Base-by-base conservation (phyloP, 2,113 vertebrate genomes). In the Vulpes lagopus region DNA sequence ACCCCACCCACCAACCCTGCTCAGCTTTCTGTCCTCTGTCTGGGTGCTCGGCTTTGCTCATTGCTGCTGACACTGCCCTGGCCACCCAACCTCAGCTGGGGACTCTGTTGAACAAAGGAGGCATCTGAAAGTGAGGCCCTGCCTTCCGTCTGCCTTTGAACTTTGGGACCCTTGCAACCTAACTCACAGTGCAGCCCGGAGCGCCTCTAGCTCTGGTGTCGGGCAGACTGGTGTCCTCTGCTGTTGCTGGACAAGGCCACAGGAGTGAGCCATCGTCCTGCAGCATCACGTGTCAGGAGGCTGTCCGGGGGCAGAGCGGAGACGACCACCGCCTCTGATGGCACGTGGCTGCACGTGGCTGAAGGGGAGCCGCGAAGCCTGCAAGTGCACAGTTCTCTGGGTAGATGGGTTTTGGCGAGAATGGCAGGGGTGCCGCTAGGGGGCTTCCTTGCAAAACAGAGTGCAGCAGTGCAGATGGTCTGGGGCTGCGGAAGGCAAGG, bases 281-380 rank as follows among this genome's bases (percentile, higher is more conserved):
- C 43, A 4, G 30, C 3, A 19, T 4, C 0, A 7, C 62, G 64
- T 10, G 25, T 51, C 25, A 7, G 35, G 16, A 57, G 0, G 11
- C 20, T 5, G 25, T 62, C 35, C 3, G 1, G 12, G 64, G 23
- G 38, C 12, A 64, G 57, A 10, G 10, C 0, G 5, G 73, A 22
- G 90, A 17, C 2, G 49, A 67, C 7, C 30, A 2, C 19, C 3
- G 4, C 2, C n/a, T 65, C 53, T 78, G 32, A 69, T 1, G 14
- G 64, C 16, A 43, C 16, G 51, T 12, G 30, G 43, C 0, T 23
- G n/a, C 69, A 43, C 49, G 67, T 27, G n/a, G 10, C 11, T 49
- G 10, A 35, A 51, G 49, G 11, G 5, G 69, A 25, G 12, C 1
- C 25, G 35, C 11, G 57, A 32, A 23, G 71, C 35, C 16, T 38